Conservation (phyloP, 2,797 vertebrate genomes). For the Austrolebias charrua region DNA sequence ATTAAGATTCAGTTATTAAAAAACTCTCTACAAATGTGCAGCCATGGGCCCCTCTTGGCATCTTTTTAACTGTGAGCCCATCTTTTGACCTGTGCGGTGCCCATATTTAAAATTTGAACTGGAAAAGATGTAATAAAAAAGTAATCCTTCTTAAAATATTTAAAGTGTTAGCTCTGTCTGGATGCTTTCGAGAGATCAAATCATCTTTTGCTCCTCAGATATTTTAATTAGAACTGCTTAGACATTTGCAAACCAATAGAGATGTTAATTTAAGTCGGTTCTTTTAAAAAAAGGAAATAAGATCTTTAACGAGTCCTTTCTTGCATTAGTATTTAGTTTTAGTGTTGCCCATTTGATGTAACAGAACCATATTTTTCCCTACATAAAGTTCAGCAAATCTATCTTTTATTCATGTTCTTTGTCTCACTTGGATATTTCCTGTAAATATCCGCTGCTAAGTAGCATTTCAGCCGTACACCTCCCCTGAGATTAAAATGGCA, state of each 20-base stretch:
- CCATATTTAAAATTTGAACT: background rate
- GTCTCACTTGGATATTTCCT: constrained; percentile 61
- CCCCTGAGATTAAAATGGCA: constrained; percentile 52
- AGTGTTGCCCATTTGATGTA: constrained; percentile 28
- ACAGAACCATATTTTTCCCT: constrained; percentile 54
- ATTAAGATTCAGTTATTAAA: background rate
- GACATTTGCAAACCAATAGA: background rate
- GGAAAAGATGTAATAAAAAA: background rate
- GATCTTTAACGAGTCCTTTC: constrained; percentile 41
- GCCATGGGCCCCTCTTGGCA: background rate
- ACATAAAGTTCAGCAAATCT: constrained; percentile 50
- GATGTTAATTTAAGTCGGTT: background rate
- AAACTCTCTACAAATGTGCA: background rate
- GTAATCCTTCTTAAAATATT: background rate
- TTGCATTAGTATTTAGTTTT: constrained; percentile 41
- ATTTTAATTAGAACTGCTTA: background rate
- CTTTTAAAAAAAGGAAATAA: constrained; percentile 15
- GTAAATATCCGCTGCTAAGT: constrained; percentile 61
- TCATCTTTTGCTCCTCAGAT: background rate
- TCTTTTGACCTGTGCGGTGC: no score
- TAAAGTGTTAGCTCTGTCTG: background rate
- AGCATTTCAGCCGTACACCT: constrained; percentile 58
- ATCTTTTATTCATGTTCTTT: constrained; percentile 62
- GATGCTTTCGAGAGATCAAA: background rate
- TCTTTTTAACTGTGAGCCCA: background rate